These are phyloP conservation scores for Dysmachus trigonus DNA, from an alignment of 2,888 invertebrate species.

Conservation along the genomic window DNA sequence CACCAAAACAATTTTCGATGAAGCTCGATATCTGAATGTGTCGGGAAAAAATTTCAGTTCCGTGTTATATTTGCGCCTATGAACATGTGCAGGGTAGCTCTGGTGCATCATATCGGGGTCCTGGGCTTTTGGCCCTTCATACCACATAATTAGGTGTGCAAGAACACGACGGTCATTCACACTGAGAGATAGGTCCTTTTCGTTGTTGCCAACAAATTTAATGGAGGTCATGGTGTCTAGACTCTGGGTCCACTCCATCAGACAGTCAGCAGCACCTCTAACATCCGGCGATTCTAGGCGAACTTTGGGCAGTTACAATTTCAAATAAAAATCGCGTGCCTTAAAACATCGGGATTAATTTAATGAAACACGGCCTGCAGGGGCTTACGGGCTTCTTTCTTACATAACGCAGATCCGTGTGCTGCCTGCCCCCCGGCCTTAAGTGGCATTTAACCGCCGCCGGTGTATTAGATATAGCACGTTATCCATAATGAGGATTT, in stretches of 20 bases:
- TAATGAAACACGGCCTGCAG: background rate
- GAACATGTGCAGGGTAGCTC: constrained; percentile 57
- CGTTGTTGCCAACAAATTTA: background rate
- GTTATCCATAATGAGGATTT: background rate
- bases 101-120: background rate
- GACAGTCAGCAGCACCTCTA: background rate
- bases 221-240: constrained; percentile 28
- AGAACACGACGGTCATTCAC: constrained; percentile 32
- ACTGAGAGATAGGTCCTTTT: background rate
- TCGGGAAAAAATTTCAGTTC: constrained; percentile 59
- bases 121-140: background rate
- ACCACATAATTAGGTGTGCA: constrained; percentile 26
- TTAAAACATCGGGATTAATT: background rate
- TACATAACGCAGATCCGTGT: background rate
- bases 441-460: background rate
- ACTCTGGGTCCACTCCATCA: background rate
- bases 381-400: background rate
- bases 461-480: background rate
- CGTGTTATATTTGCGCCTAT: constrained; percentile 63
- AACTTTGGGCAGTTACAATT: background rate
- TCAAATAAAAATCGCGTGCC: background rate
- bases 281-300: background rate
- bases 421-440: too few relatives aligned
- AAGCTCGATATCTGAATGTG: constrained; percentile 23
- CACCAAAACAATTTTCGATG: constrained; percentile 20